Base-by-base conservation (phyloP, 2,888 invertebrate species). In the Rhyacophila evoluta region DNA sequence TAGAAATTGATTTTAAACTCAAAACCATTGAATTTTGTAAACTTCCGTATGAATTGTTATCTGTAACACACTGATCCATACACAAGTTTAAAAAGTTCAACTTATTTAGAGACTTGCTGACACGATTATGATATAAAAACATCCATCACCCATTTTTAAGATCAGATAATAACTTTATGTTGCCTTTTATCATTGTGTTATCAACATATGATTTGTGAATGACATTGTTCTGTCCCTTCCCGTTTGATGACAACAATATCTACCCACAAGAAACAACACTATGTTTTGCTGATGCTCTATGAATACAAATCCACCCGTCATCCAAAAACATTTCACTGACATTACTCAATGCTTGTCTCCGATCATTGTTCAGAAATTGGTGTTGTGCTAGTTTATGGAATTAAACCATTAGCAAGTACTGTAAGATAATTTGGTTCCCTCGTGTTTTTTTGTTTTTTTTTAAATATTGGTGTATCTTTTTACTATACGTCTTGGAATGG, bases 291-390 rank as follows among this genome's bases (percentile, higher is more conserved):
- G 25, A 55, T 55, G 55, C 55, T 55, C 55, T 55, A 55, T 55
- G 25, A 55, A 55, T 19, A 55, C 55, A 55, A 2, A 55, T 19
- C 55, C 55, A 55, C 55, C 19, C 10, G 10, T 55, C 15, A 19
- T 41, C 55, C 19, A 55, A 12, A 10, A 55, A 19, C 55, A 55
- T 55, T 8, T 55, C 55, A 55, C 55, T 55, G 19, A 55, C 41
- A 74, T 74, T 33, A 55, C 55, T 33, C 73, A 72, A 41, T 79
- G 79, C 79, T 69, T 79, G 79, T 74, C 12, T 79, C 73, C 36
- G 77, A 77, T 36, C 68, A 36, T 75, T 75, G 39, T 77, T 77
- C 55, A 55, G 41, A 77, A 41, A 12, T 80, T 80, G 80, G 68
- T 80, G 80, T 80, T 80, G 80, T 80, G 39, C 70, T 75, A 75